These are phyloP conservation scores for Coelogynopora nodosa DNA, from an alignment of 2,888 invertebrate species.

Conservation along the genomic window DNA sequence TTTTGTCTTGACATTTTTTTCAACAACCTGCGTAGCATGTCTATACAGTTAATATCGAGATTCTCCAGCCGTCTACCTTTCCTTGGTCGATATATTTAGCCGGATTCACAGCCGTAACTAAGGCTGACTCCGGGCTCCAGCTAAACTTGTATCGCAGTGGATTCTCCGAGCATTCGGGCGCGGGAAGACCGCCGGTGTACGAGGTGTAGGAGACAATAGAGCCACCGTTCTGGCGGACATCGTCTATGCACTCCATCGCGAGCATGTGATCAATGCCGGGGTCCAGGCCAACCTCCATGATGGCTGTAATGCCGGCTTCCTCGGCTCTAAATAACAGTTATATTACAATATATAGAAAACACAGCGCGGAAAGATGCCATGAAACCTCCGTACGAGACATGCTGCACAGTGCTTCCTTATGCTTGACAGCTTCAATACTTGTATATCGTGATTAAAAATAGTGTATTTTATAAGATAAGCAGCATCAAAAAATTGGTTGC, in stretches of 20 bases:
- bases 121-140: conserved; percentile 90
- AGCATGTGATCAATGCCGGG: conserved; percentile 97
- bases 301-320: conserved; percentile 81
- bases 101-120: conserved; percentile 80
- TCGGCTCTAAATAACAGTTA: conserved; percentile 78
- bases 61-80: too few species aligned
- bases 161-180: conserved; percentile 90
- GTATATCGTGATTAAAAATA: too few species aligned
- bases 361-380: too few species aligned
- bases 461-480: too few species aligned
- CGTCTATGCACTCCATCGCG: conserved; percentile 92
- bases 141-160: conserved; percentile 66
- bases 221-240: conserved; percentile 77
- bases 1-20: not conserved
- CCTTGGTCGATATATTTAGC: conserved; percentile 81
- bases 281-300: conserved; percentile 94
- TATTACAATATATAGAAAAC: too few species aligned
- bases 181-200: conserved; percentile 93
- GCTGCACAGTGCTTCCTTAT: too few species aligned
- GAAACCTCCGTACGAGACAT: too few species aligned
- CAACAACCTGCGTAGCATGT: not conserved
- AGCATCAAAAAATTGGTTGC: too few species aligned
- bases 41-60: too few species aligned
- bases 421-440: too few species aligned
- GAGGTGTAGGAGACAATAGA: conserved; percentile 80